Evolutionary conservation across 2,113 vertebrate species (phyloP).

Genomic region (Ictidomys tridecemlineatus): DNA sequence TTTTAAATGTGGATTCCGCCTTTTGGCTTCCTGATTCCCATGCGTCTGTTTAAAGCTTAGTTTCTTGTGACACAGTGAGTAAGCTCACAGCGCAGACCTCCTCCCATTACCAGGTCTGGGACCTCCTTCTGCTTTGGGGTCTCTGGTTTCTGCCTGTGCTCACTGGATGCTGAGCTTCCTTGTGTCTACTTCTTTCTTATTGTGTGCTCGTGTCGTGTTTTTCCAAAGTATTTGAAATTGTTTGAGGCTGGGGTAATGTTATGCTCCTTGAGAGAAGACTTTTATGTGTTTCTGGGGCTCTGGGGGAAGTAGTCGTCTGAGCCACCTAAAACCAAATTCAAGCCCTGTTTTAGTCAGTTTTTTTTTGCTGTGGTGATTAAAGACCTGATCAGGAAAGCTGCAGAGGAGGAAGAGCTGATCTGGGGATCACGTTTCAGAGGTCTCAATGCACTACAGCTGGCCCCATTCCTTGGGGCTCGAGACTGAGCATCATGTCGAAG

Average conservation of each 20-base stretch:
- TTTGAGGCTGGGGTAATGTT: neutral
- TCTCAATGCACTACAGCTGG: no score
- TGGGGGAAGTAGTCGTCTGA: neutral
- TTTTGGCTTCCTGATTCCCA: neutral
- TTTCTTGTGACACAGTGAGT: neutral
- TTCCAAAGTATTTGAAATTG: neutral
- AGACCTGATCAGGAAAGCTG: no score
- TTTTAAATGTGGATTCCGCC: neutral
- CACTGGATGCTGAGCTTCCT: neutral
- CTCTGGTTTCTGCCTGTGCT: neutral
- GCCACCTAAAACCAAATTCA: neutral
- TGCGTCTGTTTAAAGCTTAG: neutral
- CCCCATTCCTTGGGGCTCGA: no score
- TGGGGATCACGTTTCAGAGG: no score
- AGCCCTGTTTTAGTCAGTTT: neutral
- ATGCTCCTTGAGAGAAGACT: neutral
- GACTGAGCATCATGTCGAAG: no score
- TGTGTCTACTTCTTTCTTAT: neutral
- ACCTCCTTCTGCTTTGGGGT: no score
- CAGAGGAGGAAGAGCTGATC: no score
- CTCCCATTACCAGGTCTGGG: no score
- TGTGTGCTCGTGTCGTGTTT: neutral
- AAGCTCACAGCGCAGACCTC: accelerated
- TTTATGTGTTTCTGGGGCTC: neutral
- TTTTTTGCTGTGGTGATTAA: no score